Conservation (phyloP, 2,113 vertebrate genomes). For the Aleadryas rufinucha region DNA sequence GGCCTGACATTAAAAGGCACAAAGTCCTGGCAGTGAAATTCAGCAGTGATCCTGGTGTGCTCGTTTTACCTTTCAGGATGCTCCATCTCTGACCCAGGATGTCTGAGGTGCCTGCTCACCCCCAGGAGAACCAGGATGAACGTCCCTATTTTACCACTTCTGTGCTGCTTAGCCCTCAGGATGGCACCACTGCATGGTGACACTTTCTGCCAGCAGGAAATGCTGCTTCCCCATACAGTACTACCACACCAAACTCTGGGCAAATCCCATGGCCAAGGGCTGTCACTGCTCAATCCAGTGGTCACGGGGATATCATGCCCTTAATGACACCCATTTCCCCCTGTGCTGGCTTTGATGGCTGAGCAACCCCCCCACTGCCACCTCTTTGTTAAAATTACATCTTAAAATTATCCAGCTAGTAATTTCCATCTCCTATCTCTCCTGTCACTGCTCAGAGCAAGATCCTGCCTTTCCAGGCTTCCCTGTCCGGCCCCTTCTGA, state of each 20-base stretch:
- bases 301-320: neutral
- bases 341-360: neutral
- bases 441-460: neutral
- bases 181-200: accelerated
- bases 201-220: neutral
- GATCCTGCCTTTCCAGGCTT: neutral
- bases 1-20: neutral
- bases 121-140: neutral
- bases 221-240: neutral
- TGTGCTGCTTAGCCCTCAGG: neutral
- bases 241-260: neutral
- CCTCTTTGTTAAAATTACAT: neutral
- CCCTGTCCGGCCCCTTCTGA: neutral
- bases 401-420: neutral
- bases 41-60: neutral
- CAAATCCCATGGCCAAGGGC: neutral
- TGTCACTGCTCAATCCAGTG: neutral
- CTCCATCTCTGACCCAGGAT: neutral
- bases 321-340: too few relatives aligned
- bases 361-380: neutral
- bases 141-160: neutral
- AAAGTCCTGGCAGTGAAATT: neutral
- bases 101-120: accelerated
- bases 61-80: neutral
- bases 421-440: neutral